Evolutionary conservation across 2,797 vertebrate genomes (phyloP).

Genomic region (Oryzias sinensis): DNA sequence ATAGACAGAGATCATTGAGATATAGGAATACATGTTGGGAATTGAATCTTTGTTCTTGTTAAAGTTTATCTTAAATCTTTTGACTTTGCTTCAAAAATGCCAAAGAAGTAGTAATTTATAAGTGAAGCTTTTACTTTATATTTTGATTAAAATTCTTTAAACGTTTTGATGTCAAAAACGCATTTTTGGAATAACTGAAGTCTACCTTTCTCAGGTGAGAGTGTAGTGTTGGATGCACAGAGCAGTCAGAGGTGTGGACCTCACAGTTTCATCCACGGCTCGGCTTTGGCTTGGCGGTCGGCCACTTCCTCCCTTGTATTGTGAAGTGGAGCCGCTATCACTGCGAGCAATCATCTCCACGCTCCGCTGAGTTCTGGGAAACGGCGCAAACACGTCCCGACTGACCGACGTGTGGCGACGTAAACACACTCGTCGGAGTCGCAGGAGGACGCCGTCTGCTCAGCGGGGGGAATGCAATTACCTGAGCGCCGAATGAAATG

Average conservation of each 20-base stretch:
- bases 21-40: too few species aligned
- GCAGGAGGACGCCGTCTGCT: conserved; percentile 24
- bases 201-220: too few species aligned
- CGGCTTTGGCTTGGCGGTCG: conserved; percentile 2
- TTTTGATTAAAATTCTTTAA: too few species aligned
- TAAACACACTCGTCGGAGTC: conserved; percentile 47
- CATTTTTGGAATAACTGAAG: too few species aligned
- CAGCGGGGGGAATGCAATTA: conserved; percentile 59
- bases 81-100: too few species aligned
- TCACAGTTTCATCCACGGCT: conserved; percentile 9
- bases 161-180: too few species aligned
- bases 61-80: too few species aligned
- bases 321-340: conserved; percentile 42
- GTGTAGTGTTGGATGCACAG: conserved; percentile 2
- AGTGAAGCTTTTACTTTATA: too few species aligned
- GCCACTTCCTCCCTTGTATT: conserved; percentile 25
- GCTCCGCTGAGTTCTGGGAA: conserved; percentile 39
- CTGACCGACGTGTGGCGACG: conserved; percentile 47
- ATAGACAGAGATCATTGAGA: not conserved
- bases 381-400: conserved; percentile 20
- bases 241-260: conserved; percentile 7
- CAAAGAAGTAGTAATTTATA: too few species aligned
- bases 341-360: conserved; percentile 61
- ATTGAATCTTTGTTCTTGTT: too few species aligned
- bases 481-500: conserved; percentile 41